phyloP scores from a whole-genome alignment of 2,113 vertebrate genomes.

The Gallinago undulata region DNA sequence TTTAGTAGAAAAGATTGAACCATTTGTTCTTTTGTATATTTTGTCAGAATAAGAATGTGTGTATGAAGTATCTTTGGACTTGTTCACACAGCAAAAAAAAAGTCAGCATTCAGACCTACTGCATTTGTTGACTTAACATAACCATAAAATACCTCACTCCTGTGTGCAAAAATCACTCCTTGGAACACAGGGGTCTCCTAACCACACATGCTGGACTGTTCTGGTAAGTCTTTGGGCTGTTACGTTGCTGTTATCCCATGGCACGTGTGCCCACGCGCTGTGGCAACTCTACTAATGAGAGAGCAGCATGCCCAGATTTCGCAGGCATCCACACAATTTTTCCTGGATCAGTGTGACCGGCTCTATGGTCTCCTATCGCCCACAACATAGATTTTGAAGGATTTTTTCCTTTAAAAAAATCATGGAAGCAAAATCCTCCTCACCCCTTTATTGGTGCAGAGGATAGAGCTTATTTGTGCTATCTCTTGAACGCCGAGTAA shows the following conservation, averaged over 20 bases:
- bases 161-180: neutral
- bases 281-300: neutral
- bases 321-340: neutral
- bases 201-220: neutral
- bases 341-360: neutral
- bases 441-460: neutral
- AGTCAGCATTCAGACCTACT: neutral
- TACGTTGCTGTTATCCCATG: neutral
- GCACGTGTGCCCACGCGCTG: neutral
- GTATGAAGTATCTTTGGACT: conserved; percentile 21
- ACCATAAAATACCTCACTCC: neutral
- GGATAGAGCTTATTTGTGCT: neutral
- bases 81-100: neutral
- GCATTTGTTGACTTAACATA: neutral
- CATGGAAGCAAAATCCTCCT: neutral
- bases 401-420: neutral
- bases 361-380: neutral
- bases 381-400: neutral
- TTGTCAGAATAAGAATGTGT: conserved; percentile 45
- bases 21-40: conserved; percentile 59
- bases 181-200: neutral
- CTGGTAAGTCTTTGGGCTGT: neutral
- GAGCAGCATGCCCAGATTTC: neutral
- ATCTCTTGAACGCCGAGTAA: neutral
- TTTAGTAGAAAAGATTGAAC: conserved; percentile 60